phyloP scores from a whole-genome alignment of 2,888 invertebrate genomes.

The Drosophila colorata region DNA sequence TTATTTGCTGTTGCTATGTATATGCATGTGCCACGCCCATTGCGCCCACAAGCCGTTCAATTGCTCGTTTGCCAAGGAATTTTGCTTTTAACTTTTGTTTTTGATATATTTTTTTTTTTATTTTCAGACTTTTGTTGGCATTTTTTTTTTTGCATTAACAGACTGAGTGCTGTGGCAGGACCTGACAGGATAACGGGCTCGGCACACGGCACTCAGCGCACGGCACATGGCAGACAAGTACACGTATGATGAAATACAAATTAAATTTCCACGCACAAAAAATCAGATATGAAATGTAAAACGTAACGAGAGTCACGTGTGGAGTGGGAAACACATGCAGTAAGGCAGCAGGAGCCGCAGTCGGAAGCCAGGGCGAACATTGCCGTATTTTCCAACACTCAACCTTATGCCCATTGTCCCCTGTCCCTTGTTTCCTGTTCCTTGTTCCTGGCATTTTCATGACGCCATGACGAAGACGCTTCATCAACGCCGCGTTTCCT shows the following conservation, averaged over 20 bases:
- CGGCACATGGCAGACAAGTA: conserved; percentile 41
- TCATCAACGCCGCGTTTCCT: conserved; percentile 49
- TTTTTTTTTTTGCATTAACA: conserved; percentile 14
- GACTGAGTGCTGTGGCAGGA: conserved; percentile 19
- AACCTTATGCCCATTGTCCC: neutral
- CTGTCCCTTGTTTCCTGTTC: neutral
- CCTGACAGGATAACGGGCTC: conserved; percentile 29
- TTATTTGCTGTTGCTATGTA: conserved; percentile 11
- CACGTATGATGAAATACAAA: conserved; percentile 77
- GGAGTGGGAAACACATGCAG: neutral
- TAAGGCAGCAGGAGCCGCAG: conserved; percentile 7
- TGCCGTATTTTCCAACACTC: conserved; percentile 11
- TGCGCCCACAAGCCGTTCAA: conserved; percentile 42
- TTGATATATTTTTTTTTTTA: conserved; percentile 19
- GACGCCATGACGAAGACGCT: conserved; percentile 42
- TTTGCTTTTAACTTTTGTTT: conserved; percentile 57
- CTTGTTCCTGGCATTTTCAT: conserved; percentile 17
- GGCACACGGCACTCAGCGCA: conserved; percentile 4
- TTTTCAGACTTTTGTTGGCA: conserved; percentile 28
- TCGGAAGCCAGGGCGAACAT: conserved; percentile 12
- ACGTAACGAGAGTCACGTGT: conserved; percentile 37
- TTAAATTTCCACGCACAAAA: conserved; percentile 74
- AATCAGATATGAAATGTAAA: conserved; percentile 79
- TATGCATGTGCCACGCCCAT: conserved; percentile 24
- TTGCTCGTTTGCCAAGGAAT: conserved; percentile 61